Evolutionary conservation across 2,797 vertebrate species (phyloP).

Genomic region (Vultur gryphus): DNA sequence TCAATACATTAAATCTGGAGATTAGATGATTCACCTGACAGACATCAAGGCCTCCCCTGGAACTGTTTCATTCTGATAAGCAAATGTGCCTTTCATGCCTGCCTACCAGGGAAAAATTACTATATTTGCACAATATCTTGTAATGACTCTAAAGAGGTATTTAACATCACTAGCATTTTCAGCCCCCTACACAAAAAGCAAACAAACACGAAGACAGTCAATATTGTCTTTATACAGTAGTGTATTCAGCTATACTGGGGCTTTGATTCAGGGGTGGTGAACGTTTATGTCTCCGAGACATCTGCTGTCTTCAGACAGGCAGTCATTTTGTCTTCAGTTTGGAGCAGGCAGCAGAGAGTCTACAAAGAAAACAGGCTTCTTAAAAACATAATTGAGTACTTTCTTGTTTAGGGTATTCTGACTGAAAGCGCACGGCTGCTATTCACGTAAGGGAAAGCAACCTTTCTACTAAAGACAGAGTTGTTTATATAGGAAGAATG

Average conservation of each 20-base stretch:
- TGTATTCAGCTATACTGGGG: background rate
- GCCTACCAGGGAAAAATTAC: conserved; percentile 6
- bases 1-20: background rate
- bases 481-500: background rate
- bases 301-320: conserved; percentile 19
- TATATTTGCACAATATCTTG: conserved; percentile 17
- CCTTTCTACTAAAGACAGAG: background rate
- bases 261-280: background rate
- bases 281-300: background rate
- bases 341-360: background rate
- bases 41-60: background rate
- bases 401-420: background rate
- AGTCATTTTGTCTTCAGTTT: conserved; percentile 22
- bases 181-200: background rate
- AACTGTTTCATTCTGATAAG: conserved; percentile 36
- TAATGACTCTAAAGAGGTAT: conserved; percentile 24
- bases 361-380: background rate
- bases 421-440: background rate
- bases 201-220: conserved; percentile 8
- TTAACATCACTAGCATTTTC: background rate
- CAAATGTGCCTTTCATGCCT: conserved; percentile 11
- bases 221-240: background rate
- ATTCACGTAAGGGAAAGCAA: background rate
- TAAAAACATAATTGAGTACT: background rate
- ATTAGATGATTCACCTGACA: conserved; percentile 42